Base-by-base conservation (phyloP, 2,797 vertebrate species). In the Acropternis orthonyx region DNA sequence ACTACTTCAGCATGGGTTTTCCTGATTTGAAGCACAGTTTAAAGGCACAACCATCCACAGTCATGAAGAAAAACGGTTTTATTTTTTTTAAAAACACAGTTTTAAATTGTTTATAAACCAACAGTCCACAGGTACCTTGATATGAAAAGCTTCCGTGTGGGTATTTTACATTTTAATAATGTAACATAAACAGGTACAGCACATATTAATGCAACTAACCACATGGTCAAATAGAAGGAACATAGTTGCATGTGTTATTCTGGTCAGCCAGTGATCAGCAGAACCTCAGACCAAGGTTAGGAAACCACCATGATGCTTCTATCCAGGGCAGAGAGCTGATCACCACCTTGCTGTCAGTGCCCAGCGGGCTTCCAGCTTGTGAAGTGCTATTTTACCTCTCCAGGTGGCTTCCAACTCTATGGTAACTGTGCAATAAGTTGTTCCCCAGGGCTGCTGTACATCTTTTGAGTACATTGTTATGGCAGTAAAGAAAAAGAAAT, bases 181-280 rank as follows among this genome's bases (percentile, higher is more conserved):
- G 19, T 5, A 15, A 21, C 5, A 19, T 56, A 24, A 73, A 34
- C 10, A 72, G 19, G 18, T 34, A 37, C 21, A 49, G 6, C 9
- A 62, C 48, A 77, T 66, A 16, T 12, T 2, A 52, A 28, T 49
- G 10, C 12, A 49, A 34, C 13, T 76, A 76, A 32, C 21, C 19
- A 32, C 10, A 11, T 8, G 18, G 19, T 30, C 43, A 58, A 41
- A 65, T 6, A 19, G 34, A 75, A 75, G 23, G 26, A 77, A 51
- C 6, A 34, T 46, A 41, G 4, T 58, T 43, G 51, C 5, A 1
- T 0, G 0, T 24, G 20, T 71, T 27, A 1, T 71, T 55, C 30
- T 55, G 44, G 21, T 51, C 44, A 78, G 18, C 6, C 16, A 19
- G 27, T 65, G 49, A 21, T 20, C 32, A 79, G 41, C 30, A 62